Conservation (phyloP, 2,797 vertebrate species). For the Parotocinclus haroldoi region DNA sequence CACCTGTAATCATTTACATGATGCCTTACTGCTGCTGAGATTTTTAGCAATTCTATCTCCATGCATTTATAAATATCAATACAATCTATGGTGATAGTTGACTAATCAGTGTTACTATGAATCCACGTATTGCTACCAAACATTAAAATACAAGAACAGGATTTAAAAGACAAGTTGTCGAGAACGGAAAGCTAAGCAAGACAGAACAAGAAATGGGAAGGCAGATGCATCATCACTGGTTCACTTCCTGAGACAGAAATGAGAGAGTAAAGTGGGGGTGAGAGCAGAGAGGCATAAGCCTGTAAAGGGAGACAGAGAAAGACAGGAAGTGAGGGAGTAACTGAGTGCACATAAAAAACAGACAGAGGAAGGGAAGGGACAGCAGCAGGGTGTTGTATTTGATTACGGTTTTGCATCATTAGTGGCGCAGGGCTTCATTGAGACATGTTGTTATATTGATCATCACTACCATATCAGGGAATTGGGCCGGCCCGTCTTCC, state of each 20-base stretch:
- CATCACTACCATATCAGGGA: slow-evolving; percentile 27
- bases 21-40: too few relatives aligned
- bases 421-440: slow-evolving; percentile 31
- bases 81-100: too few relatives aligned
- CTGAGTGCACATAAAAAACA: neutral
- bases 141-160: too few relatives aligned
- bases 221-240: slow-evolving; percentile 7
- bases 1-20: too few relatives aligned
- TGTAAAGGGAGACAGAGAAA: neutral
- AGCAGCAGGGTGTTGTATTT: slow-evolving; percentile 37
- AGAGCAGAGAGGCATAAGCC: slow-evolving; percentile 35
- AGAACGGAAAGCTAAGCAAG: slow-evolving; percentile 1
- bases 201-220: slow-evolving; percentile 45
- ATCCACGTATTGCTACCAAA: too few relatives aligned
- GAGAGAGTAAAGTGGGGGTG: slow-evolving; percentile 34
- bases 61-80: too few relatives aligned
- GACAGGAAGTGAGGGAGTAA: slow-evolving; percentile 1
- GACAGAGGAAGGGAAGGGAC: slow-evolving; percentile 19
- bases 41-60: too few relatives aligned
- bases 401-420: slow-evolving; percentile 48
- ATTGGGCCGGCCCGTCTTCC: slow-evolving; percentile 8
- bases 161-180: too few relatives aligned
- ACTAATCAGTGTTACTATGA: too few relatives aligned
- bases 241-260: slow-evolving; percentile 24
- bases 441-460: slow-evolving; percentile 12